phyloP scores from a whole-genome alignment of 2,113 vertebrate species.

The Pangasianodon gigas region DNA sequence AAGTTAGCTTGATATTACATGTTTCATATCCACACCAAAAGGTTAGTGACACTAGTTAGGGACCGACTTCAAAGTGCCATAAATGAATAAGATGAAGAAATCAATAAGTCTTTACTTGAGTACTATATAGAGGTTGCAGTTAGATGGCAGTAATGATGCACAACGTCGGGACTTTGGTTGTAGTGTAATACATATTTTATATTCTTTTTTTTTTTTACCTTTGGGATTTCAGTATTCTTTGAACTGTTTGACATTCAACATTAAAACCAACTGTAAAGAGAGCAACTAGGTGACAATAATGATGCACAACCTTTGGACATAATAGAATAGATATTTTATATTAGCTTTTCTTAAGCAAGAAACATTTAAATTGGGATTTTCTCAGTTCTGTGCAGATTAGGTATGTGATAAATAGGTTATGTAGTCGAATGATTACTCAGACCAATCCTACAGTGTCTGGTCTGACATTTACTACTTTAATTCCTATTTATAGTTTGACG shows the following conservation, averaged over 20 bases:
- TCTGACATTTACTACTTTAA: neutral
- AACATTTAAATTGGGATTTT: neutral
- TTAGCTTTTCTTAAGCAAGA: neutral
- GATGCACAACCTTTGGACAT: neutral
- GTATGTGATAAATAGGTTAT: neutral
- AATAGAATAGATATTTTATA: neutral
- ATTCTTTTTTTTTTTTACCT: neutral
- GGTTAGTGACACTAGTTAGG: neutral
- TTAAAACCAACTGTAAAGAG: neutral
- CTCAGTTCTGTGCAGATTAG: neutral
- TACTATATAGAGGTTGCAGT: neutral
- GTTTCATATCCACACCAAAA: neutral
- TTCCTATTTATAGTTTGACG: neutral
- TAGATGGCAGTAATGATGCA: neutral
- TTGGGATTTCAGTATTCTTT: neutral
- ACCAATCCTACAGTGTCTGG: neutral
- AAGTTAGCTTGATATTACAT: neutral
- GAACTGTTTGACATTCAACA: neutral
- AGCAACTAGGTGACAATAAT: neutral
- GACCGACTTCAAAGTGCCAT: neutral
- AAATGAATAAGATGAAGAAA: neutral
- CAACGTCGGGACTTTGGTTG: neutral
- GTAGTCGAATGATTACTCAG: neutral
- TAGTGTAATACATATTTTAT: neutral
- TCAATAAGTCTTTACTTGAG: neutral